Conservation (phyloP, 2,797 vertebrate genomes). For the Malurus splendens region DNA sequence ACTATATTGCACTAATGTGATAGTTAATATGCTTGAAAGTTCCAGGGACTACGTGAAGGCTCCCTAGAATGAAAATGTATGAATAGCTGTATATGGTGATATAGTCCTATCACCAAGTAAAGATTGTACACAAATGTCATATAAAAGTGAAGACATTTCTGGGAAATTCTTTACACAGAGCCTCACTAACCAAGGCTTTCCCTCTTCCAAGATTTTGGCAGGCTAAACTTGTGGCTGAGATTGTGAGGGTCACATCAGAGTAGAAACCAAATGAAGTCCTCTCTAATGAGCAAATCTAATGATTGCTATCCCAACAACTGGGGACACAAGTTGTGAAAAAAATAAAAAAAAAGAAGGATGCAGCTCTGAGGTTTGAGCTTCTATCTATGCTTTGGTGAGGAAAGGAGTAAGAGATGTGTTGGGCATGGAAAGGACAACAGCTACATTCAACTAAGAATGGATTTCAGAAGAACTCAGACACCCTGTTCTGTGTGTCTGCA, state of each 20-base stretch:
- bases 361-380: neutral
- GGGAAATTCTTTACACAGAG: neutral
- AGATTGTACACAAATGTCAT: neutral
- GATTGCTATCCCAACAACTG: neutral
- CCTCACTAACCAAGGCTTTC: neutral
- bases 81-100: neutral
- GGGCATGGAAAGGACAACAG: neutral
- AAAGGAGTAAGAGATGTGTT: neutral
- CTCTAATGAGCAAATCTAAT: neutral
- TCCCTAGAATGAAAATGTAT: neutral
- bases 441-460: neutral
- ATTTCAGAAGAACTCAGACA: neutral
- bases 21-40: neutral
- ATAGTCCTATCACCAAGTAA: neutral
- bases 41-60: neutral
- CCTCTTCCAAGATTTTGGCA: neutral
- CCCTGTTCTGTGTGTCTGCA: rapidly evolving
- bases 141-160: neutral
- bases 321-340: rapidly evolving
- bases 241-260: neutral
- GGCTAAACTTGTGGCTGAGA: neutral
- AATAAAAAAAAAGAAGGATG: neutral
- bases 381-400: neutral
- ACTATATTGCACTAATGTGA: neutral
- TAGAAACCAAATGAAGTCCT: neutral